phyloP scores from a whole-genome alignment of 2,888 invertebrate species.

The Dynastes tityus region DNA sequence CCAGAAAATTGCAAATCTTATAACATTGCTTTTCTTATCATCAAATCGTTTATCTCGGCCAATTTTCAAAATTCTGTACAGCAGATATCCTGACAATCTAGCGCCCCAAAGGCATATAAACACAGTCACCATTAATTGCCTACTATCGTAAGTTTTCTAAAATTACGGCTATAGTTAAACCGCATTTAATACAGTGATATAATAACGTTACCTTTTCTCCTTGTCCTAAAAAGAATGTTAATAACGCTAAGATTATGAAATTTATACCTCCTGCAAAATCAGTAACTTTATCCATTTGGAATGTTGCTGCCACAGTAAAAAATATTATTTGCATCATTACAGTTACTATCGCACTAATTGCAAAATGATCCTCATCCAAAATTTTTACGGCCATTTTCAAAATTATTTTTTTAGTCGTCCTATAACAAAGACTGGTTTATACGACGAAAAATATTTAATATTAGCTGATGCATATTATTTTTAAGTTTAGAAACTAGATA shows the following conservation, averaged over 20 bases:
- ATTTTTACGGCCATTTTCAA: conserved; percentile 79
- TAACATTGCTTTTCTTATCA: conserved; percentile 88
- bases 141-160: conserved; percentile 84
- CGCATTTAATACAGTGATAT: background rate
- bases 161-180: conserved; percentile 2
- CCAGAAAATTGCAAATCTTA: conserved; percentile 94
- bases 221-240: conserved; percentile 91
- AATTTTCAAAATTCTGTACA: conserved; percentile 92
- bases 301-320: conserved; percentile 88
- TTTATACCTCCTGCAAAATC: conserved; percentile 96
- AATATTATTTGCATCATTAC: conserved; percentile 90
- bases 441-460: background rate
- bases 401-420: conserved; percentile 35
- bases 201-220: conserved; percentile 76
- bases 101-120: conserved; percentile 92
- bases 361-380: conserved; percentile 88
- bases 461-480: background rate
- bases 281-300: conserved; percentile 92
- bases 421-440: conserved; percentile 25
- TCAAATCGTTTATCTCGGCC: conserved; percentile 94
- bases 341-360: conserved; percentile 89
- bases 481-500: background rate
- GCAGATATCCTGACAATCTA: conserved; percentile 87
- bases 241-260: conserved; percentile 89
- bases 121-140: conserved; percentile 92